These are phyloP conservation scores for Xylota sylvarum DNA, from an alignment of 2,888 invertebrate genomes.

Conservation along the genomic window DNA sequence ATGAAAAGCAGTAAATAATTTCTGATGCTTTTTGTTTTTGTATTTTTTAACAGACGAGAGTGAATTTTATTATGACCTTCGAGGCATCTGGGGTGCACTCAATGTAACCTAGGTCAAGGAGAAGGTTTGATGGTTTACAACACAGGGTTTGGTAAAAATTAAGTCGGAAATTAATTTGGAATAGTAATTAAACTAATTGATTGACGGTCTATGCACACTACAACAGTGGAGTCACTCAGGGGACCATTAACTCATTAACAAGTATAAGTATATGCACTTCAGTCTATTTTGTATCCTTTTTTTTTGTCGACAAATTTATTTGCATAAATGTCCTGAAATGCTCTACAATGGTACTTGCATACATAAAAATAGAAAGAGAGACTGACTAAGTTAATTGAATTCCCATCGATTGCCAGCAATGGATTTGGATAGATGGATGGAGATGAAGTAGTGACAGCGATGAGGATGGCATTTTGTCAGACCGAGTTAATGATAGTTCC, in stretches of 20 bases:
- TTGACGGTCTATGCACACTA: constrained; percentile 1
- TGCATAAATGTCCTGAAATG: constrained; percentile 24
- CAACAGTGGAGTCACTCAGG: background rate
- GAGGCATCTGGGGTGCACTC: background rate
- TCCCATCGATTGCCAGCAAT: background rate
- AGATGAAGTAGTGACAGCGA: constrained; percentile 8
- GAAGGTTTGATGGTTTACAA: background rate
- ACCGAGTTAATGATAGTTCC: constrained; percentile 20
- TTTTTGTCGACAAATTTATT: constrained; percentile 23
- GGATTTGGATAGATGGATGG: background rate
- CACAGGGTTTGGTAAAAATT: too few relatives aligned
- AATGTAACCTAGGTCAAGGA: constrained; percentile 8
- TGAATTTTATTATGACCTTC: constrained; percentile 16
- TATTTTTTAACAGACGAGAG: background rate
- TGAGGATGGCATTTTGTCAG: constrained; percentile 12
- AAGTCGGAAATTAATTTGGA: background rate
- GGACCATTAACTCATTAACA: constrained; percentile 22
- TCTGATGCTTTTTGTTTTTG: too few relatives aligned
- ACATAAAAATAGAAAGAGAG: background rate
- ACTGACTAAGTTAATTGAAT: background rate
- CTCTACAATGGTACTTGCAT: too few relatives aligned
- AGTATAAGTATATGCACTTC: too few relatives aligned
- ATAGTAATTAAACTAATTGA: constrained; percentile 30
- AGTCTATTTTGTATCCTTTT: background rate
- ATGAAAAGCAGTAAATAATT: constrained; percentile 28